phyloP scores from a whole-genome alignment of 2,888 invertebrate genomes.

The Hololepta plana region DNA sequence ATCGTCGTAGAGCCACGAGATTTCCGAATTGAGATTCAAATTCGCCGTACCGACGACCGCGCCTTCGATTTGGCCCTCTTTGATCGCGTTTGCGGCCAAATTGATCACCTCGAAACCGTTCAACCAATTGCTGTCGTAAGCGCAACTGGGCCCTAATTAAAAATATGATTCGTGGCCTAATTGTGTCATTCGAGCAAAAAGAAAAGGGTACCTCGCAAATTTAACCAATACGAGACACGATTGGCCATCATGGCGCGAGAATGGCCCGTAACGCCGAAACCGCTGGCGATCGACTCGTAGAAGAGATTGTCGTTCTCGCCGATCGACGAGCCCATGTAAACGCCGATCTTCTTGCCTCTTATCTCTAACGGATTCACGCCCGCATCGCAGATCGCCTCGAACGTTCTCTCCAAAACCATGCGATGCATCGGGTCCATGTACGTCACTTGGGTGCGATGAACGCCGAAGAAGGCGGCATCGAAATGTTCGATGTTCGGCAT shows the following conservation, averaged over 20 bases:
- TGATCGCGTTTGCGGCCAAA: constrained; percentile 52
- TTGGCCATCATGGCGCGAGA: constrained; percentile 93
- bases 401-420: constrained; percentile 25
- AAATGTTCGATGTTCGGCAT: constrained; percentile 22
- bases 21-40: constrained; percentile 42
- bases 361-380: constrained; percentile 27
- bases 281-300: constrained; percentile 33
- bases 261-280: constrained; percentile 50
- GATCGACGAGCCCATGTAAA: constrained; percentile 26
- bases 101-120: constrained; percentile 49
- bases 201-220: constrained; percentile 46
- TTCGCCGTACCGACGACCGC: constrained; percentile 85
- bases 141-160: constrained; percentile 32
- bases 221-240: constrained; percentile 79
- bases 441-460: constrained; percentile 27
- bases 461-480: constrained; percentile 30
- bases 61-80: constrained; percentile 71
- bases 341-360: constrained; percentile 25
- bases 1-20: constrained; percentile 41
- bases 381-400: constrained; percentile 30
- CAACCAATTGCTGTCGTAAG: constrained; percentile 47
- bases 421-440: constrained; percentile 31
- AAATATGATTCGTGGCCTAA: not conserved
- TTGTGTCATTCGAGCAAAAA: not conserved
- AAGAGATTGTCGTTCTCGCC: constrained; percentile 30